phyloP scores from a whole-genome alignment of 2,797 vertebrate genomes.

The Momotus momota region DNA sequence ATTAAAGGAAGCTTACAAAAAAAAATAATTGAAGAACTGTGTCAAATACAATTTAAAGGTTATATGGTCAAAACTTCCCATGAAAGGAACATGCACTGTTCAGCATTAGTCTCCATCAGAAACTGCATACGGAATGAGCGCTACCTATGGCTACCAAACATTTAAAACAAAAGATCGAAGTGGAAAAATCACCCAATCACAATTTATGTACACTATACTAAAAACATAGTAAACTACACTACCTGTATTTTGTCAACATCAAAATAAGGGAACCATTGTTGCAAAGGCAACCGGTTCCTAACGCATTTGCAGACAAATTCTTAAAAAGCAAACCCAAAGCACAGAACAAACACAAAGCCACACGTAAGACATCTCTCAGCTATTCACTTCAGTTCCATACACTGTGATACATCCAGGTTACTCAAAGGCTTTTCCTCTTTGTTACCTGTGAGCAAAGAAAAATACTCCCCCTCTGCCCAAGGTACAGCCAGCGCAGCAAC shows the following conservation, averaged over 20 bases:
- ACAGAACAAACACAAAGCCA: neutral
- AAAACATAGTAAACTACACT: neutral
- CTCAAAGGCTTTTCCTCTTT: neutral
- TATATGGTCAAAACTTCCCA: neutral
- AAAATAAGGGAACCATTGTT: neutral
- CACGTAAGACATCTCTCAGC: neutral
- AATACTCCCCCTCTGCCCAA: neutral
- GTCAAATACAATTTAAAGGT: neutral
- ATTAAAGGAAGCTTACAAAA: neutral
- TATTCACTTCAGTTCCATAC: neutral
- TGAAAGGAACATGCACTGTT: constrained; percentile 62
- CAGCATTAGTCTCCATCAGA: constrained; percentile 18
- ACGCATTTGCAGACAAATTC: neutral
- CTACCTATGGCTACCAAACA: neutral
- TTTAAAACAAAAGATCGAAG: neutral
- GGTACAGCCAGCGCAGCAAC: neutral
- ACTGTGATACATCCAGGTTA: neutral
- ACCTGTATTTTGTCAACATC: neutral
- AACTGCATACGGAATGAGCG: neutral
- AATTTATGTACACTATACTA: neutral
- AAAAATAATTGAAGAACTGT: neutral
- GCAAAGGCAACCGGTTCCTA: neutral
- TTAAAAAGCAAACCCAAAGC: neutral
- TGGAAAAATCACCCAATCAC: neutral
- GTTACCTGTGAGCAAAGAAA: neutral